Conservation (phyloP, 2,113 vertebrate species). For the Craseonycteris thonglongyai region DNA sequence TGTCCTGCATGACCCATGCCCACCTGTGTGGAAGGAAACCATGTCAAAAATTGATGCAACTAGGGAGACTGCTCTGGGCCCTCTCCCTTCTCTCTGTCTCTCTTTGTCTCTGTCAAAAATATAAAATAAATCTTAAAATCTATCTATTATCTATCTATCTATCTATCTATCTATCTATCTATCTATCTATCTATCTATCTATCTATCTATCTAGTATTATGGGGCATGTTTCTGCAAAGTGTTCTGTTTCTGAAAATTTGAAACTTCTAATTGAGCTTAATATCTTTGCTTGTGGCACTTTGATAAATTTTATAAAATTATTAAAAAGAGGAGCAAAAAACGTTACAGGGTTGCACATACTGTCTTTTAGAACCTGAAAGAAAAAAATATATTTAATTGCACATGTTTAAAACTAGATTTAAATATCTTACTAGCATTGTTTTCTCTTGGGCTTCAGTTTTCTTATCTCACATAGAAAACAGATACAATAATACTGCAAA, state of each 20-base stretch:
- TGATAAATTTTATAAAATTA: not conserved
- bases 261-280: not conserved
- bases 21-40: too few relatives aligned
- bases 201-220: not conserved
- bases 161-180: too few relatives aligned
- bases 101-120: too few relatives aligned
- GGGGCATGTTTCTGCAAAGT: not conserved
- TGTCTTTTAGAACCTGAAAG: not conserved
- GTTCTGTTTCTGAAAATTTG: not conserved
- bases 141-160: too few relatives aligned
- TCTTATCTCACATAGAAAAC: not conserved
- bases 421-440: not conserved
- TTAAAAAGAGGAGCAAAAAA: not conserved
- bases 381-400: not conserved
- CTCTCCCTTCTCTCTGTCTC: too few relatives aligned
- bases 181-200: too few relatives aligned
- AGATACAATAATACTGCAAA: not conserved
- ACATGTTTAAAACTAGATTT: constrained; percentile 9
- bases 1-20: too few relatives aligned
- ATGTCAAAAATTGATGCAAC: too few relatives aligned
- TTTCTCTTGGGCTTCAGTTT: constrained; percentile 26
- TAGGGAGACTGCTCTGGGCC: too few relatives aligned
- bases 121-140: too few relatives aligned
- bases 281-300: not conserved
- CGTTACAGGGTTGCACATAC: not conserved